Evolutionary conservation across 1,140 invertebrate genomes (phyloP).

Genomic region (Anoplolepis gracilipes): DNA sequence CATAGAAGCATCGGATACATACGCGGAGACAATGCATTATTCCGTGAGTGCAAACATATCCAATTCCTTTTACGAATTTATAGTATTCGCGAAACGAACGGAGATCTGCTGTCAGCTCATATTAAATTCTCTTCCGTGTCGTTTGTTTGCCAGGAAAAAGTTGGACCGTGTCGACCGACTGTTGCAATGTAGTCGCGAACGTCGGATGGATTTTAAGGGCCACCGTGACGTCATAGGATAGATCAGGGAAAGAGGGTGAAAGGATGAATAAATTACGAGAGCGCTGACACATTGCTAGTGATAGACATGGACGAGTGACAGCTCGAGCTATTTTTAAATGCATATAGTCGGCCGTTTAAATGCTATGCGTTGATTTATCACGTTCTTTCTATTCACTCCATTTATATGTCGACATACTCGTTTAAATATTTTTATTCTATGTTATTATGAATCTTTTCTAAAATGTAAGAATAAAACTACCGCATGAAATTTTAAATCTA

Average conservation of each 20-base stretch:
- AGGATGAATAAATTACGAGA: conserved; percentile 57
- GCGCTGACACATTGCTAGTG: conserved; percentile 38
- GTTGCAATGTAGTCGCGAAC: conserved; percentile 26
- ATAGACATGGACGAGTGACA: not conserved
- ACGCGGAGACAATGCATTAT: conserved; percentile 37
- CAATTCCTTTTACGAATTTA: conserved; percentile 47
- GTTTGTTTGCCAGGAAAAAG: conserved; percentile 53
- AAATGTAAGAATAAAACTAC: not conserved
- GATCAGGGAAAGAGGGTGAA: conserved; percentile 44
- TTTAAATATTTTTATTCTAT: no score
- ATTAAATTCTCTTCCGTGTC: conserved; percentile 58
- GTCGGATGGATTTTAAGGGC: conserved; percentile 30
- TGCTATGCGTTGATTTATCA: not conserved
- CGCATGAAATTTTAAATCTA: not conserved
- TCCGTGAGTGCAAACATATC: conserved; percentile 39
- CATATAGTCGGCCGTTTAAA: conserved; percentile 8
- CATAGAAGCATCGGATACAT: not conserved
- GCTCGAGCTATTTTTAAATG: conserved; percentile 30
- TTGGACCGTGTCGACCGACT: not conserved
- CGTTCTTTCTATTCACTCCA: not conserved
- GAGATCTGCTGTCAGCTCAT: conserved; percentile 49
- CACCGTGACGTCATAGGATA: conserved; percentile 42
- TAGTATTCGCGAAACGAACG: conserved; percentile 31
- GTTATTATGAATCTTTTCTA: not conserved
- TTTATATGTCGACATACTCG: not conserved